A percentile compares a stretch with the other conserved stretches of the same genome.
These are phyloP conservation scores for Anodontia alba DNA, from an alignment of 2,888 invertebrate species.

Conservation along the genomic window DNA sequence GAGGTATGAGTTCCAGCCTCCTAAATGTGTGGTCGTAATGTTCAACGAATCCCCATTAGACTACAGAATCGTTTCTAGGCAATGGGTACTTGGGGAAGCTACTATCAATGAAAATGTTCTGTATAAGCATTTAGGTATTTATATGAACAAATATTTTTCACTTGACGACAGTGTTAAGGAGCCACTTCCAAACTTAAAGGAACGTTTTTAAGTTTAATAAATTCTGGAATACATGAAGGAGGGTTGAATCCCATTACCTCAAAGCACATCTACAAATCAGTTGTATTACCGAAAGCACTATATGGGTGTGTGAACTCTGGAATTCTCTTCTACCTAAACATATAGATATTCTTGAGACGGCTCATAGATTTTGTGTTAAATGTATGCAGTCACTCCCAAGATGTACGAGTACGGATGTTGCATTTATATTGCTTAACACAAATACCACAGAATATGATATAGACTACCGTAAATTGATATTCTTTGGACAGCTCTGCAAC, in stretches of 20 bases:
- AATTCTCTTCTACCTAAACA: background rate
- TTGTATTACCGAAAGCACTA: too few relatives aligned
- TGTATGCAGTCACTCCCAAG: background rate
- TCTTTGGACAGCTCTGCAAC: too few relatives aligned
- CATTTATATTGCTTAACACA: too few relatives aligned
- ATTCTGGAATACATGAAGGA: too few relatives aligned
- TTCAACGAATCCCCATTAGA: background rate
- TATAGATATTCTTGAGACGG: background rate
- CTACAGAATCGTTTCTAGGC: background rate
- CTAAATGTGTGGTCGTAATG: background rate
- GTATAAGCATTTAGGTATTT: background rate
- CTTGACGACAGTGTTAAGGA: background rate
- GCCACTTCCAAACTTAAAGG: too few relatives aligned
- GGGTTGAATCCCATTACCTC: too few relatives aligned
- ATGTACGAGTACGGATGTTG: background rate
- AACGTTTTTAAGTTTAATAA: too few relatives aligned
- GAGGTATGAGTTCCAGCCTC: background rate
- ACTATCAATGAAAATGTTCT: background rate
- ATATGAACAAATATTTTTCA: background rate
- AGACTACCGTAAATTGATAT: too few relatives aligned
- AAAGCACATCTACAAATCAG: too few relatives aligned
- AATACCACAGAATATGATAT: too few relatives aligned
- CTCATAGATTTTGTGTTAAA: background rate
- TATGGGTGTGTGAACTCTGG: too few relatives aligned
- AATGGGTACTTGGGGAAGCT: background rate